A percentile compares a stretch with the other conserved stretches of the same genome.
Conservation (phyloP, 2,113 vertebrate genomes). For the Bubalus kerabau region DNA sequence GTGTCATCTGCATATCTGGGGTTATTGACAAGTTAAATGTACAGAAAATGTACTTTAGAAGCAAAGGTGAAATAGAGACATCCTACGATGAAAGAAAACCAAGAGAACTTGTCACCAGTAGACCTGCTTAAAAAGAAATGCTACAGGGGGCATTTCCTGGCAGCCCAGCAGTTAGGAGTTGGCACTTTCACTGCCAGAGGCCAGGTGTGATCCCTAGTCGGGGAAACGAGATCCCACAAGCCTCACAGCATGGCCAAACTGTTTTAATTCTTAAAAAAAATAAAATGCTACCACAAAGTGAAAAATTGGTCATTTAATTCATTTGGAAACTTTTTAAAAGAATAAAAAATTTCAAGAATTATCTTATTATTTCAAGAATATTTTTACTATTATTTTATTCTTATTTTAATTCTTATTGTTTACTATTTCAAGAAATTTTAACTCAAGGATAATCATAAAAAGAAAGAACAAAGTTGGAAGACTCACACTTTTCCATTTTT, state of each 20-base stretch:
- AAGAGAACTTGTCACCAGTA: not conserved
- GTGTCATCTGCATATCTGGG: not conserved
- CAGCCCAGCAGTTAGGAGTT: not conserved
- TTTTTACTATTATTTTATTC: not conserved
- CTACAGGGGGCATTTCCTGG: not conserved
- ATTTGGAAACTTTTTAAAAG: not conserved
- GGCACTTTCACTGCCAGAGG: not conserved
- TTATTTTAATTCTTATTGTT: not conserved
- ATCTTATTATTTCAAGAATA: not conserved
- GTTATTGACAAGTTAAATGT: not conserved
- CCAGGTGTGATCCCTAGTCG: not conserved
- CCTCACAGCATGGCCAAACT: not conserved
- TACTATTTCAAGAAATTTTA: not conserved
- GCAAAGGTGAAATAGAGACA: not conserved
- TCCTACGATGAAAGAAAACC: not conserved
- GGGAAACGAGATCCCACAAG: not conserved
- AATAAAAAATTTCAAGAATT: not conserved
- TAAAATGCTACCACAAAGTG: not conserved
- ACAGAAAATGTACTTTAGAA: not conserved
- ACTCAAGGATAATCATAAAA: not conserved
- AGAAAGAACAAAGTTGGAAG: not conserved
- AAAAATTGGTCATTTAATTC: not conserved
- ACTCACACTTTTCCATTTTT: not conserved
- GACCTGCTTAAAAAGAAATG: not conserved
- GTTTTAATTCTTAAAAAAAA: not conserved